phyloP scores from a whole-genome alignment of 2,113 vertebrate species.

The Labrus mixtus region DNA sequence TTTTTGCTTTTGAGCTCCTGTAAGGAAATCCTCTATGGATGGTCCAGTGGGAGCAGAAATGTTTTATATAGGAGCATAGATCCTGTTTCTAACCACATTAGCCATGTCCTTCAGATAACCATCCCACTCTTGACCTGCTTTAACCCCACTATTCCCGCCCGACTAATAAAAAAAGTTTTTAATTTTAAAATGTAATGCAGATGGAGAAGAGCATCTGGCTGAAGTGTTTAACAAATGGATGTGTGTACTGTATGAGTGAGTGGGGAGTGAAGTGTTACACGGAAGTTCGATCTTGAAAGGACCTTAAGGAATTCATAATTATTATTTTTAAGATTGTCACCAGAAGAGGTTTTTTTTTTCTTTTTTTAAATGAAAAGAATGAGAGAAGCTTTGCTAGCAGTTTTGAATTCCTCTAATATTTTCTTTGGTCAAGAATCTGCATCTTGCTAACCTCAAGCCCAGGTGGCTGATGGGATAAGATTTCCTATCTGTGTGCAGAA shows the following conservation, averaged over 20 bases:
- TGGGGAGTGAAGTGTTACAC: slow-evolving; percentile 23
- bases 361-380: slow-evolving; percentile 27
- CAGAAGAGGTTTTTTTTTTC: slow-evolving; percentile 39
- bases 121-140: slow-evolving; percentile 60
- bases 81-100: slow-evolving; percentile 27
- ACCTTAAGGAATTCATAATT: slow-evolving; percentile 67
- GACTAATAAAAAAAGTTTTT: slow-evolving; percentile 62
- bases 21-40: slow-evolving; percentile 61
- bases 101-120: slow-evolving; percentile 40
- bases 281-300: slow-evolving; percentile 76
- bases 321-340: slow-evolving; percentile 51
- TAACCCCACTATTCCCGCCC: slow-evolving; percentile 70
- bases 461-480: slow-evolving; percentile 58
- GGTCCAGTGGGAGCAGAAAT: slow-evolving; percentile 35
- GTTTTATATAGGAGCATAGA: slow-evolving; percentile 45
- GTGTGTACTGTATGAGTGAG: slow-evolving; percentile 36
- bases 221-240: slow-evolving; percentile 72
- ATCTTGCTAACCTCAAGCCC: slow-evolving; percentile 44
- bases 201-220: slow-evolving; percentile 53
- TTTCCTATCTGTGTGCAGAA: slow-evolving; percentile 59
- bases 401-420: slow-evolving; percentile 51
- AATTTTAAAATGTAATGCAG: slow-evolving; percentile 52
- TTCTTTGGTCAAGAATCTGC: slow-evolving; percentile 56
- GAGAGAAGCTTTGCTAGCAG: slow-evolving; percentile 27
- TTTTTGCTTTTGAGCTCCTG: slow-evolving; percentile 53